Percentiles rank a stretch among this genome's conserved stretches.
These are phyloP conservation scores for Umimayanthus chanpuru DNA, from an alignment of 92 coral and sea anemone genomes.

Conservation along the genomic window DNA sequence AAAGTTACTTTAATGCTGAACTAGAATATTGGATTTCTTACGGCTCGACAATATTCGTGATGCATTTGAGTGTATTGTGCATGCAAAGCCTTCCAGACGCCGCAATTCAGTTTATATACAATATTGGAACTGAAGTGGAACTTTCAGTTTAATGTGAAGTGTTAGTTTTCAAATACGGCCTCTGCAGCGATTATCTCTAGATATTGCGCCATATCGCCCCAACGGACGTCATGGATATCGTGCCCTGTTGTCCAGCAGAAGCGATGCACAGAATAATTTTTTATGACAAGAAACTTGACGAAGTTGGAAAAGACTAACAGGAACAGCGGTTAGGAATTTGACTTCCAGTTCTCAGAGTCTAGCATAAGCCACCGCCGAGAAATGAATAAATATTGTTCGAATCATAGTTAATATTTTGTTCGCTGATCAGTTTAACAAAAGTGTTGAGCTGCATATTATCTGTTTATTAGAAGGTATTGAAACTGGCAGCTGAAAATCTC, in stretches of 20 bases:
- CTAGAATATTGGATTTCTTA: neutral
- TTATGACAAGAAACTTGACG: neutral
- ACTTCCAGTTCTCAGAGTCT: neutral
- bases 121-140: neutral
- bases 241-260: neutral
- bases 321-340: neutral
- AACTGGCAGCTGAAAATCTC: constrained; percentile 5
- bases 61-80: neutral
- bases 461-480: constrained; percentile 9
- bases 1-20: neutral
- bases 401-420: too few species aligned
- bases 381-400: too few species aligned
- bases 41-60: neutral
- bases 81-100: neutral
- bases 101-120: neutral
- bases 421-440: neutral
- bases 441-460: neutral
- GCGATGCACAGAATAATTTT: neutral
- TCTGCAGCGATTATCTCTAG: neutral
- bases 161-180: neutral
- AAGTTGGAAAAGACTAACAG: neutral
- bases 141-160: neutral
- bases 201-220: neutral
- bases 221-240: neutral
- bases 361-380: too few species aligned